These are phyloP conservation scores for Oreortyx pictus DNA, from an alignment of 2,797 vertebrate genomes.

Conservation along the genomic window DNA sequence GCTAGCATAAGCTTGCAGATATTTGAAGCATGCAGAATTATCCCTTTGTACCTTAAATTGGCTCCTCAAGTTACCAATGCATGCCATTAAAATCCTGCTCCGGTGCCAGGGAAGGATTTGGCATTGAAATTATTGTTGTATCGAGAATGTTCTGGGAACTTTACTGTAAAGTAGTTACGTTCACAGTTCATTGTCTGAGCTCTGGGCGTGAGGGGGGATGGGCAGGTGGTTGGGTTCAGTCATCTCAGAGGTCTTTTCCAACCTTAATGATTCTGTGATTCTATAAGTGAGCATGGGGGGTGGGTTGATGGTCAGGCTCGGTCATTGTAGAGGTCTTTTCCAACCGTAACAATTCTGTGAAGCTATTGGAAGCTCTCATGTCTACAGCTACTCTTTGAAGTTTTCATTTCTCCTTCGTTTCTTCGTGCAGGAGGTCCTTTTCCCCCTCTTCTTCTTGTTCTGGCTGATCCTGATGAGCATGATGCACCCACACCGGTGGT, in stretches of 20 bases:
- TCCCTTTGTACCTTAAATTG: neutral
- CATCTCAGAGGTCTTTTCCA: too few relatives aligned
- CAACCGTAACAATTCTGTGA: neutral
- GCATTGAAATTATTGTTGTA: neutral
- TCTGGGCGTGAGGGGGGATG: neutral
- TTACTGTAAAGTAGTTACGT: neutral
- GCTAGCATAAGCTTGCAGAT: neutral
- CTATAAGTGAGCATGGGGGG: too few relatives aligned
- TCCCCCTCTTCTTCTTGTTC: conserved; percentile 79
- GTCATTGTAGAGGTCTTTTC: neutral
- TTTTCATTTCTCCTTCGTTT: neutral
- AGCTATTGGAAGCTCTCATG: neutral
- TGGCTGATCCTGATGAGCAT: conserved; percentile 84
- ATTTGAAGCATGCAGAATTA: neutral
- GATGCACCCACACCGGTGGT: conserved; percentile 81
- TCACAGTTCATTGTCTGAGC: neutral
- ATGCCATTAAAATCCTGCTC: neutral
- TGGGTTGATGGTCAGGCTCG: too few relatives aligned
- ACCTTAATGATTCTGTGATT: too few relatives aligned
- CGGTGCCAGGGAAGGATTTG: neutral
- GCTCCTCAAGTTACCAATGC: neutral
- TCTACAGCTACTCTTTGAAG: neutral
- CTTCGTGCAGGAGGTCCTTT: conserved; percentile 76
- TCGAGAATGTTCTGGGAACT: neutral
- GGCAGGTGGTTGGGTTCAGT: too few relatives aligned